Percentiles rank a stretch among this genome's conserved stretches.
Evolutionary conservation across 2,888 invertebrate species (phyloP).

Genomic region (Lepidocyrtinus sp.): DNA sequence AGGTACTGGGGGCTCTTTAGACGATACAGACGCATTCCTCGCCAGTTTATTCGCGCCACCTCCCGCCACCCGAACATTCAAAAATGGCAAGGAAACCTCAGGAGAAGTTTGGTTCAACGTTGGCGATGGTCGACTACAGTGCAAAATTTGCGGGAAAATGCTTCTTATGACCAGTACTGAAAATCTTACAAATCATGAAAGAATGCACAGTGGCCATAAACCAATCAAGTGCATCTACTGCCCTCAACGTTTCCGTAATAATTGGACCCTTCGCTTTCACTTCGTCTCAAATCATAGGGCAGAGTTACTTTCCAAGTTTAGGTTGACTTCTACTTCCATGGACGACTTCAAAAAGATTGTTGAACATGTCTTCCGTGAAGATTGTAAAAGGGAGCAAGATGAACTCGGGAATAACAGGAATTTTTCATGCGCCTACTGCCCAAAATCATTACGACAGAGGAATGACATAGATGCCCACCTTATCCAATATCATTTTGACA

Average conservation of each 20-base stretch:
- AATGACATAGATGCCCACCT: constrained; percentile 18
- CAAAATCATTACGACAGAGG: not conserved
- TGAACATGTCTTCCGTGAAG: not conserved
- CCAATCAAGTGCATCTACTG: not conserved
- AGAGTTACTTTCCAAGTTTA: not conserved
- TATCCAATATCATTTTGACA: constrained; percentile 10
- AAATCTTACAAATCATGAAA: not conserved
- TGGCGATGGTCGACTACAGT: not conserved
- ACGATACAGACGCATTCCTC: not conserved
- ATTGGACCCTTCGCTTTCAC: constrained; percentile 4
- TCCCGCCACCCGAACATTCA: too few species aligned
- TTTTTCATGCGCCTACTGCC: not conserved
- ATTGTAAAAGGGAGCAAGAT: not conserved
- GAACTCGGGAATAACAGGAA: not conserved
- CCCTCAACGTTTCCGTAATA: not conserved
- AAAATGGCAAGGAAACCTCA: not conserved
- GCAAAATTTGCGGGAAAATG: not conserved
- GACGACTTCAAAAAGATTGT: not conserved
- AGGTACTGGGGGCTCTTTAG: too few species aligned
- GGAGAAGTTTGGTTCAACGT: not conserved
- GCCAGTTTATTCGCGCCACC: not conserved
- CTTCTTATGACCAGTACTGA: not conserved
- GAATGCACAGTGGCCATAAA: not conserved
- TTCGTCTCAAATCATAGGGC: not conserved
- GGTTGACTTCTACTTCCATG: not conserved